These are phyloP conservation scores for Pseudomyrmex pallidus DNA, from an alignment of 1,140 invertebrate genomes.

Conservation along the genomic window DNA sequence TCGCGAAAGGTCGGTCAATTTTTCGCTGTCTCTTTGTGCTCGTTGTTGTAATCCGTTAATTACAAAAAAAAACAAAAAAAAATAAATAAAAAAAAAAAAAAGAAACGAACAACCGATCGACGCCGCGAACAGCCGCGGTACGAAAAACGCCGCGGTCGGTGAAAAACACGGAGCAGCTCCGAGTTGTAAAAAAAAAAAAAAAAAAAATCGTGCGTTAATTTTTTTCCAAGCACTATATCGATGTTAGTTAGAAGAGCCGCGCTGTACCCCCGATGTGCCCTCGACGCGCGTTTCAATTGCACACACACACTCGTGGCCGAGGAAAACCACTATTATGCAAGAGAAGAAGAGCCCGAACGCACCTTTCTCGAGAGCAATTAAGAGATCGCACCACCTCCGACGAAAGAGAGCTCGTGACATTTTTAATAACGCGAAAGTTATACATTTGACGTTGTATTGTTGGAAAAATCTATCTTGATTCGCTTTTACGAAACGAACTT, in stretches of 20 bases:
- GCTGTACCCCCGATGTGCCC: neutral
- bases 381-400: neutral
- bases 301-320: neutral
- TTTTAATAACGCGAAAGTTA: too few relatives aligned
- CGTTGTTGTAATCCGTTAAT: conserved; percentile 25
- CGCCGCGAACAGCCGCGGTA: neutral
- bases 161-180: neutral
- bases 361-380: neutral
- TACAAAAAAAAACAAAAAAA: too few relatives aligned
- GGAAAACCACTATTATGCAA: neutral
- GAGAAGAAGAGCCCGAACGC: neutral
- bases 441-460: too few relatives aligned
- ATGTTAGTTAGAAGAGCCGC: conserved; percentile 39
- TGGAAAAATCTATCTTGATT: too few relatives aligned
- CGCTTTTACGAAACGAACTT: too few relatives aligned
- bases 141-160: neutral
- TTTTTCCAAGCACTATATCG: conserved; percentile 49
- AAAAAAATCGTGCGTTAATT: conserved; percentile 19
- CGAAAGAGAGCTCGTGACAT: neutral
- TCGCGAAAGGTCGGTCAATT: conserved; percentile 37
- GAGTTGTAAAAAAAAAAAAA: conserved; percentile 22
- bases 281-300: conserved; percentile 31
- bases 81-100: too few relatives aligned
- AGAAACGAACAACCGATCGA: too few relatives aligned
- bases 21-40: conserved; percentile 16